phyloP scores from a whole-genome alignment of 2,888 invertebrate genomes.

The Xestia rhomboidea region DNA sequence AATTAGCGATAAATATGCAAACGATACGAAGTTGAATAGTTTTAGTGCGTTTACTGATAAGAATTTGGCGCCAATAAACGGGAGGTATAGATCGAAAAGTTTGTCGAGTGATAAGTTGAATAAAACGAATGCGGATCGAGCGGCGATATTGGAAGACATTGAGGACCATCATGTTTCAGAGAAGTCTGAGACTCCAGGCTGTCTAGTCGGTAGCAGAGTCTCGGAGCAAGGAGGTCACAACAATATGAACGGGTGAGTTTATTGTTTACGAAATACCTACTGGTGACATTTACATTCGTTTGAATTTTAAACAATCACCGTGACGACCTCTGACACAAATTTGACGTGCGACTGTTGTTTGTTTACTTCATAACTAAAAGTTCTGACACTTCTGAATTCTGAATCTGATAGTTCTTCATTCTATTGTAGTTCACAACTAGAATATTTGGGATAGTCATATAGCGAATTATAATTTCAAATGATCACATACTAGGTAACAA shows the following conservation, averaged over 20 bases:
- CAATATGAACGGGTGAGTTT: slow-evolving; percentile 80
- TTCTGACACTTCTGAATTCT: too few species aligned
- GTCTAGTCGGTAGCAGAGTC: slow-evolving; percentile 80
- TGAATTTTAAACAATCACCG: slow-evolving; percentile 16
- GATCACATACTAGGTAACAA: not conserved
- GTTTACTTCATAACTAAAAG: slow-evolving; percentile 17
- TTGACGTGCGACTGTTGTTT: slow-evolving; percentile 35
- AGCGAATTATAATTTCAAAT: not conserved
- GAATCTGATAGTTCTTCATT: not conserved
- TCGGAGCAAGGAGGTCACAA: slow-evolving; percentile 78
- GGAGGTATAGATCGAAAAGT: slow-evolving; percentile 86
- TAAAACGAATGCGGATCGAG: slow-evolving; percentile 85
- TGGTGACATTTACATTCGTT: slow-evolving; percentile 6
- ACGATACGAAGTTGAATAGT: slow-evolving; percentile 85
- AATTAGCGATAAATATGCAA: slow-evolving; percentile 84
- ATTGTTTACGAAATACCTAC: slow-evolving; percentile 30
- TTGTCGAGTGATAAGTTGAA: slow-evolving; percentile 89
- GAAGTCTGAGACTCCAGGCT: slow-evolving; percentile 86
- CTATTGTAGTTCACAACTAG: not conserved
- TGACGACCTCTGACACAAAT: slow-evolving; percentile 34
- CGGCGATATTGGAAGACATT: slow-evolving; percentile 87
- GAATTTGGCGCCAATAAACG: slow-evolving; percentile 82
- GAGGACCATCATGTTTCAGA: slow-evolving; percentile 85
- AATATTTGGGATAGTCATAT: not conserved
- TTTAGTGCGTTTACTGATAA: slow-evolving; percentile 85